phyloP scores from a whole-genome alignment of 2,113 vertebrate genomes.

The Ailuropoda melanoleuca region DNA sequence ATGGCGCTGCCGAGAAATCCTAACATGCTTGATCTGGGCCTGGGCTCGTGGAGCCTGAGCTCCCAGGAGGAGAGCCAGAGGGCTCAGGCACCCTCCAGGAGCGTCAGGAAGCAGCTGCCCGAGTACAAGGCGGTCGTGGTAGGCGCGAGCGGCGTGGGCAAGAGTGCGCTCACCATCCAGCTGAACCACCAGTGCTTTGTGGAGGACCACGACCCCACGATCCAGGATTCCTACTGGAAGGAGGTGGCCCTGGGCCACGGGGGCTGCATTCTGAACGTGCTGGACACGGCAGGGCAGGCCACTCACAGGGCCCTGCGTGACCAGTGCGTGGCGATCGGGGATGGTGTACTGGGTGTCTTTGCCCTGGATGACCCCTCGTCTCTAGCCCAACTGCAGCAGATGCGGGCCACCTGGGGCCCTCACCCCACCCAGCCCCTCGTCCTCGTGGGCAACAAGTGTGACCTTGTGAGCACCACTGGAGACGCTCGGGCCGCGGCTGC shows the following conservation, averaged over 20 bases:
- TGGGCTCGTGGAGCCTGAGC: background rate
- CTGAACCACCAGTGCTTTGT: constrained; percentile 60
- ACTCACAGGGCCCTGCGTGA: constrained; percentile 89
- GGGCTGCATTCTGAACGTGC: constrained; percentile 81
- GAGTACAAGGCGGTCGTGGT: constrained; percentile 71
- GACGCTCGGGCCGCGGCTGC: background rate
- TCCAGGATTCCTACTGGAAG: constrained; percentile 84
- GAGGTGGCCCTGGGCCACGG: constrained; percentile 74
- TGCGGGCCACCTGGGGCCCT: constrained; percentile 52
- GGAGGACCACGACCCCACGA: constrained; percentile 69
- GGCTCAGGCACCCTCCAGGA: background rate
- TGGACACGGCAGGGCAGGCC: constrained; percentile 81
- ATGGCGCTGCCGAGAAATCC: constrained; percentile 31
- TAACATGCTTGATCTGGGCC: constrained; percentile 19
- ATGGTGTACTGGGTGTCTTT: constrained; percentile 93
- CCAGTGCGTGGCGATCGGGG: constrained; percentile 92
- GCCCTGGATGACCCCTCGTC: constrained; percentile 92
- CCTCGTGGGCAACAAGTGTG: constrained; percentile 73
- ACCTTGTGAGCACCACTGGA: background rate
- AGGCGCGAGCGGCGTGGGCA: constrained; percentile 49
- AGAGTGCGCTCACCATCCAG: constrained; percentile 68
- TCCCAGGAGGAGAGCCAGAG: background rate
- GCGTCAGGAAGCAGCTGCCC: background rate
- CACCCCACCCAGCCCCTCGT: constrained; percentile 45
- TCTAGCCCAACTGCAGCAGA: constrained; percentile 82